phyloP scores from a whole-genome alignment of 2,888 invertebrate genomes.

The Synergus umbraculus region DNA sequence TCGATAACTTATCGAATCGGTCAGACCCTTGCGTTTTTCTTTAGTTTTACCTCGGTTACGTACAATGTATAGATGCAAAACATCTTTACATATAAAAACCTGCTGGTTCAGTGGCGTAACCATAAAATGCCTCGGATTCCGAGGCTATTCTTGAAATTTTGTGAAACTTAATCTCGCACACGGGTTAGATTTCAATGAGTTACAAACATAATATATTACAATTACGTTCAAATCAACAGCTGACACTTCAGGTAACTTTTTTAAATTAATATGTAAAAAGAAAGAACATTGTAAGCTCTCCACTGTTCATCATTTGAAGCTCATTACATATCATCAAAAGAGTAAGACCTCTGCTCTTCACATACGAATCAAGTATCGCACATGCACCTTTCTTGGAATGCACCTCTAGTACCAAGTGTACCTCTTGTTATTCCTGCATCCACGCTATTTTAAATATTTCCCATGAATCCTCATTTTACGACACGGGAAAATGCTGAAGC shows the following conservation, averaged over 20 bases:
- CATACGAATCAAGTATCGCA: constrained; percentile 1
- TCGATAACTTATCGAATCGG: constrained; percentile 39
- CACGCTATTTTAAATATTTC: constrained; percentile 14
- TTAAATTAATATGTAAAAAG: no score
- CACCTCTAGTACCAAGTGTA: constrained; percentile 1
- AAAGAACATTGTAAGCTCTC: no score
- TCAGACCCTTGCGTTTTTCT: constrained; percentile 26
- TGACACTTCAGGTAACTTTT: no score
- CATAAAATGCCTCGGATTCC: not conserved
- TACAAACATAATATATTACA: no score
- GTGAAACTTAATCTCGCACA: not conserved
- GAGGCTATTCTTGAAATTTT: constrained; percentile 1
- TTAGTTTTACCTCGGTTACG: constrained; percentile 6
- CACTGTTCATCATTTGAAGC: no score
- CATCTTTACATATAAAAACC: constrained; percentile 18
- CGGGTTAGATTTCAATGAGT: no score
- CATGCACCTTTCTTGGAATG: constrained; percentile 1
- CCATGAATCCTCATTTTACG: constrained; percentile 18
- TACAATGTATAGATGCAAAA: constrained; percentile 37
- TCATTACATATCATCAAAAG: no score
- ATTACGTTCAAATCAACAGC: no score
- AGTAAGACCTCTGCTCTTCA: not conserved
- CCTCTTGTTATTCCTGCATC: not conserved
- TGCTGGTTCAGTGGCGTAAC: constrained; percentile 29
- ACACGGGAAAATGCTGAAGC: not conserved